A percentile compares a stretch with the other conserved stretches of the same genome.
phyloP scores from a whole-genome alignment of 2,113 vertebrate species.

The Laticauda colubrina region DNA sequence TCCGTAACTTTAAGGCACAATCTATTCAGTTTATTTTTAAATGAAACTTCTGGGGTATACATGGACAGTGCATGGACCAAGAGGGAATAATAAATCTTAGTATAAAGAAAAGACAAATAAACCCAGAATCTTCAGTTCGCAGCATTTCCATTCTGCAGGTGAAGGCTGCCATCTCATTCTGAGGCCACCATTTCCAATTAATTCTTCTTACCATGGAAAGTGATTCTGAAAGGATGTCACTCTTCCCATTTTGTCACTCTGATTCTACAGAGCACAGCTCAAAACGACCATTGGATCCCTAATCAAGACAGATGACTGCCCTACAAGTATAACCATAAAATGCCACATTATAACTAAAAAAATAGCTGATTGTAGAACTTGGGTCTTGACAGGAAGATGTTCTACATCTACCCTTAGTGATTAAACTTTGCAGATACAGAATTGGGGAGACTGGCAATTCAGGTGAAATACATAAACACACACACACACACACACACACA shows the following conservation, averaged over 20 bases:
- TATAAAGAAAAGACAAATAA: neutral
- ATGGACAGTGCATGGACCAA: neutral
- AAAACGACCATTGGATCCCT: neutral
- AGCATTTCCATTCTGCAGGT: neutral
- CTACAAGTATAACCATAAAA: neutral
- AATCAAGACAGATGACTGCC: conserved; percentile 8
- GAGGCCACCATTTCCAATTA: neutral
- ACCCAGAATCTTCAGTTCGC: neutral
- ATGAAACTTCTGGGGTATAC: neutral
- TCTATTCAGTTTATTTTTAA: neutral
- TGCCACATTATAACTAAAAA: neutral
- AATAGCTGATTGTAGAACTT: neutral
- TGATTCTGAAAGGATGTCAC: neutral
- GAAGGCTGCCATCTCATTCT: neutral
- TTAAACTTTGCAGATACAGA: too few relatives aligned
- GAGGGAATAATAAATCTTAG: neutral
- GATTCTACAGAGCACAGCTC: neutral
- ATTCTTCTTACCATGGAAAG: neutral
- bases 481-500: too few relatives aligned
- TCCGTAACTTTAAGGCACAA: neutral
- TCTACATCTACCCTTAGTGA: neutral
- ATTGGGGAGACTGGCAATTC: neutral
- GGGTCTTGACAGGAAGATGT: neutral
- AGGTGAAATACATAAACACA: neutral
- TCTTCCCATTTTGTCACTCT: neutral